Percentiles rank a stretch among this genome's conserved stretches.
phyloP scores from a whole-genome alignment of 2,113 vertebrate genomes.

The Cebidichthys violaceus region DNA sequence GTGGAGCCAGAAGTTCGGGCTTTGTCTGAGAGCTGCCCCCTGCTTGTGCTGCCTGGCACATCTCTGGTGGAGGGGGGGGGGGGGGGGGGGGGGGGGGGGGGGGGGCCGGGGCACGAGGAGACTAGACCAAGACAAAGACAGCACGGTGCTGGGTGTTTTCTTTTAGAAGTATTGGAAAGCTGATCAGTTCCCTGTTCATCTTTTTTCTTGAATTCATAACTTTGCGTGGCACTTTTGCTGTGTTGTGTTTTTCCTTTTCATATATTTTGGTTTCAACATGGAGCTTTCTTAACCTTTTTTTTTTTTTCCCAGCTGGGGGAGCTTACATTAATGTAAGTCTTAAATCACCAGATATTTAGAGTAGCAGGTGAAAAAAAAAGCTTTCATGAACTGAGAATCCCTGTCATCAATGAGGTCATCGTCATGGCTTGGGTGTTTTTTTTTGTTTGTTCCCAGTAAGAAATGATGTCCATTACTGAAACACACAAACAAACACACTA shows the following conservation, averaged over 20 bases:
- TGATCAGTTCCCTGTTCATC: not conserved
- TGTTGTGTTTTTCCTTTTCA: not conserved
- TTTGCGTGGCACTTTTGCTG: not conserved
- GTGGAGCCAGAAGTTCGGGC: constrained; percentile 71
- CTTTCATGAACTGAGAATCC: not conserved
- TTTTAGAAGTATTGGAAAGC: not conserved
- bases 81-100: not conserved
- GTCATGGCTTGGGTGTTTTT: not conserved
- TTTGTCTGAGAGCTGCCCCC: constrained; percentile 67
- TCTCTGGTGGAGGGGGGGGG: constrained; percentile 37
- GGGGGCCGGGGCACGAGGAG: constrained; percentile 17
- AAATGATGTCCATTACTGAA: constrained; percentile 12
- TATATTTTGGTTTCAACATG: not conserved
- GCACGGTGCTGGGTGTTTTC: not conserved
- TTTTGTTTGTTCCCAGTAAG: not conserved
- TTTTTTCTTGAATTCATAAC: not conserved
- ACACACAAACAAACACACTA: constrained; percentile 5
- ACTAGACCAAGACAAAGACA: constrained; percentile 16
- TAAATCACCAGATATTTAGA: not conserved
- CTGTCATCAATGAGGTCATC: not conserved
- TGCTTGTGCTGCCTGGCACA: constrained; percentile 60
- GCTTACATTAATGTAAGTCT: not conserved
- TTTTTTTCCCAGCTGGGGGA: not conserved
- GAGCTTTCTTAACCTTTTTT: not conserved
- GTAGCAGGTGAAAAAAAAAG: not conserved